Evolutionary conservation across 1,140 invertebrate species (phyloP).

Genomic region (Ceratitis capitata): DNA sequence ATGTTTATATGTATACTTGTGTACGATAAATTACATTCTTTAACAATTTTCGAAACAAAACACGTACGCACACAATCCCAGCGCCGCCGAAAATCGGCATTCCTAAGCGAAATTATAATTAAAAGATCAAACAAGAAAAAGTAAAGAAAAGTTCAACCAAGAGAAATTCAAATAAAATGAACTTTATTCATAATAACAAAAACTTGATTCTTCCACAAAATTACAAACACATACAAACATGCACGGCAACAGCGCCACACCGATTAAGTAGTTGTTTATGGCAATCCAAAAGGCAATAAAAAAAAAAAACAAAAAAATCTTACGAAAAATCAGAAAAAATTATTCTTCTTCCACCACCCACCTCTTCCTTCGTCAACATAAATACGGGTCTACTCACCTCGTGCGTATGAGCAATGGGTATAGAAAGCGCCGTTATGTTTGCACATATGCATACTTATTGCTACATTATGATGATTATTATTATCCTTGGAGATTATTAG

Average conservation of each 20-base stretch:
- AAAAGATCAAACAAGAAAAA: background rate
- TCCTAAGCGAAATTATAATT: background rate
- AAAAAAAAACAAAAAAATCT: background rate
- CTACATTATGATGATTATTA: conserved; percentile 5
- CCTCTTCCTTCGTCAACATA: background rate
- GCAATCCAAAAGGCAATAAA: background rate
- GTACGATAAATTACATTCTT: too few relatives aligned
- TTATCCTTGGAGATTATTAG: conserved; percentile 8
- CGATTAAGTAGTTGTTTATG: background rate
- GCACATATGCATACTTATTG: background rate
- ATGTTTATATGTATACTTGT: too few relatives aligned
- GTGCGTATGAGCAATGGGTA: background rate
- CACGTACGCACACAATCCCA: background rate
- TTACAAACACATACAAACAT: background rate
- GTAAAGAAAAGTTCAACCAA: background rate
- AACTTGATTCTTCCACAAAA: background rate
- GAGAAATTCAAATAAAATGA: background rate
- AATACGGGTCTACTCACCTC: background rate
- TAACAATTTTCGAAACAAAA: too few relatives aligned
- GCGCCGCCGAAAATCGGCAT: background rate
- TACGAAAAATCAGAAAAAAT: background rate
- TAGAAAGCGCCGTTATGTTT: background rate
- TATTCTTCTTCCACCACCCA: too few relatives aligned
- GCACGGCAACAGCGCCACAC: background rate
- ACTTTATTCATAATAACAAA: background rate